Evolutionary conservation across 2,888 invertebrate genomes (phyloP), one percentile per base, ranked within the genome.

Genomic region (Tolmerus cingulatus): DNA sequence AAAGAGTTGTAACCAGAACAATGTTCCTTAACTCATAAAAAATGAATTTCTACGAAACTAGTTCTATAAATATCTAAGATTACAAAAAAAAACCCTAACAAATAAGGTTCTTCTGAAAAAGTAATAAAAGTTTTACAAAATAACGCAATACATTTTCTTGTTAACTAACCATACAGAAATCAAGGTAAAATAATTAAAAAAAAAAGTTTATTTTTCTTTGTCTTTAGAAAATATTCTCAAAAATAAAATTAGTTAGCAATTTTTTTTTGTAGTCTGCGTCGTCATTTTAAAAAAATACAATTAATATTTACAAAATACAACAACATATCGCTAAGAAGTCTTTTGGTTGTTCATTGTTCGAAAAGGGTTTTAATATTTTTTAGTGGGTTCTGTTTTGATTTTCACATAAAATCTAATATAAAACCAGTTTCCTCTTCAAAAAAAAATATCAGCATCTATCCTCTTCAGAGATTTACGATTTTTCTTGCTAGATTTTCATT

Each of bases 231-330:
- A 79, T 27, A 79, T 37, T 5, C 16, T 27, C 51, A 46, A 79
- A 79, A 66, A 51, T 51, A 27, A 79, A 46, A 79, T 43, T 14
- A 40, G 37, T 19, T 46, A 51, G 46, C 23, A 51, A 46, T 16
- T 51, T 34, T 79, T 30, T 51, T 34, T 79, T 51, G 51, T 79
- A 51, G 30, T 66, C 1, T 23, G 66, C 23, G 27, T 16, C 27
- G 7, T 79, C 43, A 43, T 43, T 40, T 76, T 37, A 76, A 74
- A 74, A 74, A 74, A 78, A 79, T 79, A 79, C 43, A 79, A 79
- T 79, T 79, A 79, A 51, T 79, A 79, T 79, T 82, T 82, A 82
- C 57, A 82, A 82, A 82, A 82, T 57, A 66, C 51, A 82, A 81
- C 51, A 82, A 66, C 82, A 82, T 51, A 82, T 82, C 57, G 37